Evolutionary conservation across 1,140 invertebrate species (phyloP).

Genomic region (Brachionus sp.): DNA sequence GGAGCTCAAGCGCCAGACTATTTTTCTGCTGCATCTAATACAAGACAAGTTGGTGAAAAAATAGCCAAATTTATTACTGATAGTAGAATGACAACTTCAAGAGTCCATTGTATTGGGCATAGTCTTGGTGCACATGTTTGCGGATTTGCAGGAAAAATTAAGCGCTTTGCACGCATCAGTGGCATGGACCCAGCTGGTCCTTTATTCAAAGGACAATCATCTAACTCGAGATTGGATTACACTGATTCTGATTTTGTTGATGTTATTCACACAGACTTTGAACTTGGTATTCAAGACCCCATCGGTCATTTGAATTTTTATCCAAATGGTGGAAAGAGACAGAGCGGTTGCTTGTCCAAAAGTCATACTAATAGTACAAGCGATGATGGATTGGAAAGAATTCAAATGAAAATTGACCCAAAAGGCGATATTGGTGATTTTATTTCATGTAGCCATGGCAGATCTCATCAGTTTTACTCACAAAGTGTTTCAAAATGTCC

Average conservation of each 20-base stretch:
- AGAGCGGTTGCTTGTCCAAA: conserved; percentile 2
- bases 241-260: conserved; percentile 84
- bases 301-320: conserved; percentile 64
- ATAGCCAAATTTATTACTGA: conserved; percentile 65
- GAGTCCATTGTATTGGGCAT: conserved; percentile 77
- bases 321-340: conserved; percentile 63
- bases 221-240: conserved; percentile 69
- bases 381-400: neutral
- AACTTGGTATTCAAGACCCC: conserved; percentile 48
- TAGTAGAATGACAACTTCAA: conserved; percentile 44
- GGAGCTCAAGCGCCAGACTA: conserved; percentile 58
- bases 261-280: conserved; percentile 87
- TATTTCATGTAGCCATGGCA: conserved; percentile 11
- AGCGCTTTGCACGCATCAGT: conserved; percentile 74
- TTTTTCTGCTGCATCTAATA: conserved; percentile 68
- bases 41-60: conserved; percentile 74
- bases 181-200: conserved; percentile 55
- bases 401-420: neutral
- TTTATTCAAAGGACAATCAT: neutral
- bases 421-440: neutral
- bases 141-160: conserved; percentile 80
- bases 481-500: conserved; percentile 7
- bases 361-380: neutral
- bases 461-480: neutral
- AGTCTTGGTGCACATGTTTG: conserved; percentile 68